phyloP scores from a whole-genome alignment of 2,113 vertebrate species.

The Tupaia tana region DNA sequence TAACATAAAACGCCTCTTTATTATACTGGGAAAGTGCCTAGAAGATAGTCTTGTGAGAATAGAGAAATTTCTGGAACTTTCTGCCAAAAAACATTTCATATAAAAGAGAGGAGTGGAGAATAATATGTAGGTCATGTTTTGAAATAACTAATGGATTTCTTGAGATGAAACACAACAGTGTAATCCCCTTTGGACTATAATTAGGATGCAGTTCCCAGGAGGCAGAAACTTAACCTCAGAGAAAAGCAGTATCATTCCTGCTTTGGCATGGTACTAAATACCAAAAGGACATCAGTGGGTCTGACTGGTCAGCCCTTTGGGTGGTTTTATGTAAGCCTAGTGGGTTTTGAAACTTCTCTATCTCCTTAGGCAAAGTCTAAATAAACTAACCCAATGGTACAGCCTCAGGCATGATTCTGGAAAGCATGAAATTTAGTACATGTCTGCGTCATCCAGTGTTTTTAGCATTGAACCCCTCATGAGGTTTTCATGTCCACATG shows the following conservation, averaged over 20 bases:
- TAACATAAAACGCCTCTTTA: conserved; percentile 61
- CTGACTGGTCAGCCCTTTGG: neutral
- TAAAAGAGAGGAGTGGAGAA: conserved; percentile 36
- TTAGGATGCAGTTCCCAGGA: conserved; percentile 8
- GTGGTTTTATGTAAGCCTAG: neutral
- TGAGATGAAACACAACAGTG: conserved; percentile 37
- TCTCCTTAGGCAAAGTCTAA: conserved; percentile 12
- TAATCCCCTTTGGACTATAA: neutral
- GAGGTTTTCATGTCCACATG: neutral
- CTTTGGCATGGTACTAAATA: neutral
- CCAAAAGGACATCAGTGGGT: neutral
- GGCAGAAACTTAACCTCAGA: neutral
- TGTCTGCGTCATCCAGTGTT: neutral
- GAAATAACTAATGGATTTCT: conserved; percentile 62
- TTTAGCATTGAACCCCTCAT: neutral
- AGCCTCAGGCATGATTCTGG: neutral
- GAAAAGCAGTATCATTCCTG: neutral
- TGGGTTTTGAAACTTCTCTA: neutral
- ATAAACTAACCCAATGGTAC: neutral
- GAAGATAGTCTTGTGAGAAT: conserved; percentile 73
- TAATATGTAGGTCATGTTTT: conserved; percentile 58
- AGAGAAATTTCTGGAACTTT: conserved; percentile 73
- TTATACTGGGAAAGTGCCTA: conserved; percentile 65
- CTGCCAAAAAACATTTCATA: conserved; percentile 40
- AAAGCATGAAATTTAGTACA: neutral